Percentiles rank a stretch among this genome's conserved stretches.
phyloP scores from a whole-genome alignment of 2,113 vertebrate species.

The Mastomys coucha region DNA sequence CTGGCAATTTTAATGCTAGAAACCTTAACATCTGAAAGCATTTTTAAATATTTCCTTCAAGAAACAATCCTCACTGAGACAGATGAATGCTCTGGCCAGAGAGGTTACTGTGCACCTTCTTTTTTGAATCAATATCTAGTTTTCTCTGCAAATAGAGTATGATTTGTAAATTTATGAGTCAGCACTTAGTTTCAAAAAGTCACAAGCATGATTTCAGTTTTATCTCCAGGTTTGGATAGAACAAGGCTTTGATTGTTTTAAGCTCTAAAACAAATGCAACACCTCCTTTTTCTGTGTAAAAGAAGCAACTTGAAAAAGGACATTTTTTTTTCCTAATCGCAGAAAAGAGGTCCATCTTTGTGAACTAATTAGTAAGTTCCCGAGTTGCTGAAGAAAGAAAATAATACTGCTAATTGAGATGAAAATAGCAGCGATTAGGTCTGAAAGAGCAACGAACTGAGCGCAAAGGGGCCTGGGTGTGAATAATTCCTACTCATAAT shows the following conservation, averaged over 20 bases:
- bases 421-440: constrained; percentile 69
- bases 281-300: background rate
- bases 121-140: background rate
- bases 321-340: constrained; percentile 7
- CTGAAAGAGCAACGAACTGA: constrained; percentile 52
- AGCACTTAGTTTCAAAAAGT: background rate
- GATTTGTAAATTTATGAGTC: constrained; percentile 34
- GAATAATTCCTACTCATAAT: constrained; percentile 65
- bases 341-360: constrained; percentile 9
- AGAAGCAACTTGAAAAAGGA: constrained; percentile 22
- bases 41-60: constrained; percentile 6
- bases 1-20: background rate
- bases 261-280: constrained; percentile 10
- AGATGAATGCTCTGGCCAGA: background rate
- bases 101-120: background rate
- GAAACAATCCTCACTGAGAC: background rate
- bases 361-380: constrained; percentile 71
- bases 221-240: background rate
- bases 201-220: background rate
- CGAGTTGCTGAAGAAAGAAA: constrained; percentile 58
- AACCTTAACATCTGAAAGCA: constrained; percentile 5
- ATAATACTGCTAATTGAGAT: constrained; percentile 46
- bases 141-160: background rate
- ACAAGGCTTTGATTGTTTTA: background rate
- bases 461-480: background rate